Base-by-base conservation (phyloP, 1,140 invertebrate species). In the Rhyzopertha dominica region DNA sequence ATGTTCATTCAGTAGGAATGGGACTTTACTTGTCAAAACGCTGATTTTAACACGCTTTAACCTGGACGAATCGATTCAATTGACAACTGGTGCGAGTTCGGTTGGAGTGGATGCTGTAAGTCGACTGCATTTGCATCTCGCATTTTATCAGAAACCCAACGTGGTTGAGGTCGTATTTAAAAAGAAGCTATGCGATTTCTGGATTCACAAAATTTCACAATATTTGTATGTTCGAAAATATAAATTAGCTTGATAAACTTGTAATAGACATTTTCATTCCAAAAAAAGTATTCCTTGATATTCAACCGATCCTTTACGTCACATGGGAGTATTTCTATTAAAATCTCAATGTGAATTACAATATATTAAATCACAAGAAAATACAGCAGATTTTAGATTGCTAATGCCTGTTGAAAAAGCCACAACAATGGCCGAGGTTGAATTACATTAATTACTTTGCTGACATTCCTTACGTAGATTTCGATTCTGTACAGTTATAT, bases 181-280 rank as follows among this genome's bases (percentile, higher is more conserved):
- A 72, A 67, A 49, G 75, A 80, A 59, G 71, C 68, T 47, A 74
- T 8, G 65, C 67, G 2, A 67, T 77, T 1, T 77, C 61, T 53
- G 69, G 63, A 3, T 62, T 79, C 2, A 63, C 65, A 42, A 72
- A 71, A 53, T 78, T 78, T 51, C 63, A 73, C 25, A 70, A 23
- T 78, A 71, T 50, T 29, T 80, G 1, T 69, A 63, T 50, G 74
- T 74, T 19, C 45, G 64, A 7, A 30, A 59, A n/a, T 78, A 77
- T 56, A 55, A 57, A 4, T 43, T 76, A 12, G 49, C 59, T 20
- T 73, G 71, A 75, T 46, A 59, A 70, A 43, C 71, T 70, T 5
- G 43, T 77, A 7, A 37, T 67, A 1, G 36, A 50, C 2, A 62
- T 74, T 31, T 72, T 74, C 42, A 53, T 57, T 22, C 35, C 54